phyloP scores from a whole-genome alignment of 2,797 vertebrate genomes.

The Lagorchestes hirsutus region DNA sequence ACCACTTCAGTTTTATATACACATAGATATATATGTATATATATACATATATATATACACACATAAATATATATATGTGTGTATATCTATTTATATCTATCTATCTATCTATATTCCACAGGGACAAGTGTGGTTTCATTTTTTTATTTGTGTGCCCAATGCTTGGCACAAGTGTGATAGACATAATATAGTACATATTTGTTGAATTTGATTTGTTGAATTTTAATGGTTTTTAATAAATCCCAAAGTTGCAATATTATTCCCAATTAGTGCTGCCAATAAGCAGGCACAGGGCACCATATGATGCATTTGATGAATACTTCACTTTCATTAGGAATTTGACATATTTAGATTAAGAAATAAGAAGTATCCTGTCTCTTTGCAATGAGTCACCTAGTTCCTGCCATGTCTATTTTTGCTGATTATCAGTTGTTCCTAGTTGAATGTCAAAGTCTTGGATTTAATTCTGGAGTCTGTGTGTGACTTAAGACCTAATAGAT shows the following conservation, averaged over 20 bases:
- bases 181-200: neutral
- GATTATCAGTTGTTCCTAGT: slow-evolving; percentile 1
- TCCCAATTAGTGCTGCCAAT: slow-evolving; percentile 42
- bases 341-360: neutral
- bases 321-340: neutral
- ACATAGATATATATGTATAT: too few species aligned
- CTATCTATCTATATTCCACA: neutral
- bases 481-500: neutral
- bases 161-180: neutral
- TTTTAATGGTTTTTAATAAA: slow-evolving; percentile 66
- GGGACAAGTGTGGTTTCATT: neutral
- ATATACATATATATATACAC: too few species aligned
- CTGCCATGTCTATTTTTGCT: neutral
- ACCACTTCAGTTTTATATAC: neutral
- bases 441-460: neutral
- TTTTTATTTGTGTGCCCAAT: neutral
- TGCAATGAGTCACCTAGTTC: neutral
- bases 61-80: too few species aligned
- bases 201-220: neutral
- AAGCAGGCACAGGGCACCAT: neutral
- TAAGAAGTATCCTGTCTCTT: neutral
- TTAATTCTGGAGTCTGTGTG: slow-evolving; percentile 7
- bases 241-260: slow-evolving; percentile 55
- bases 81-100: too few species aligned
- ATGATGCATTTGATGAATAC: neutral